Evolutionary conservation across 2,888 invertebrate genomes (phyloP), one percentile per base, ranked within the genome.

Genomic region (Papilio protenor): DNA sequence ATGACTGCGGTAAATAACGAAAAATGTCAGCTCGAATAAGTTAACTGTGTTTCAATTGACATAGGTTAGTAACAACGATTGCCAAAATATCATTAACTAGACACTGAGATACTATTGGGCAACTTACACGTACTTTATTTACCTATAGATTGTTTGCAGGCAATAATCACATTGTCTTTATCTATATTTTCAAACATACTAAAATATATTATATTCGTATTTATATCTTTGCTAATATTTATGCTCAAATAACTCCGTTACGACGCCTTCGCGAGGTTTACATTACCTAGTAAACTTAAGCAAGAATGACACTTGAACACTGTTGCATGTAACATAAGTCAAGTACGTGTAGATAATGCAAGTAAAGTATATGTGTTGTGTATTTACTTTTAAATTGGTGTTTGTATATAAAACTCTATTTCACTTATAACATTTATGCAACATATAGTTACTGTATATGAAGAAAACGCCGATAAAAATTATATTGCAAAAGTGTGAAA

Each of bases 271-370:
- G 40, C 66, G 45, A 45, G 66, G 66, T 69, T 69, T 69, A 69
- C 45, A 45, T 69, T 69, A 69, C 66, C n/a, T n/a, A 69, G 66
- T 69, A 45, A 45, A 66, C 66, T 69, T 21, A 69, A 45, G 45
- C 66, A 69, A 47, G 71, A 52, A n/a, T 71, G 33, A 66, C 59
- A 59, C 73, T 40, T 69, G 72, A 75, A 80, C 73, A 40, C 49
- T 55, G 64, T 66, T 33, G 52, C 40, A 40, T 45, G 61, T 64
- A 59, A 77, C 33, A 64, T 71, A 21, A 18, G 3, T 40, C 40
- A 40, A 40, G 40, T 40, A 40, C 0, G 33, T 33, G 3, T 33
- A 5, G 33, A 33, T 33, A 33, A 33, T 33, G 33, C 33, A 33
- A 33, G 33, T 33, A 33, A 2, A 33, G 33, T 33, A 5, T 33